Conservation (phyloP, 2,888 invertebrate species). For the Automeris io region DNA sequence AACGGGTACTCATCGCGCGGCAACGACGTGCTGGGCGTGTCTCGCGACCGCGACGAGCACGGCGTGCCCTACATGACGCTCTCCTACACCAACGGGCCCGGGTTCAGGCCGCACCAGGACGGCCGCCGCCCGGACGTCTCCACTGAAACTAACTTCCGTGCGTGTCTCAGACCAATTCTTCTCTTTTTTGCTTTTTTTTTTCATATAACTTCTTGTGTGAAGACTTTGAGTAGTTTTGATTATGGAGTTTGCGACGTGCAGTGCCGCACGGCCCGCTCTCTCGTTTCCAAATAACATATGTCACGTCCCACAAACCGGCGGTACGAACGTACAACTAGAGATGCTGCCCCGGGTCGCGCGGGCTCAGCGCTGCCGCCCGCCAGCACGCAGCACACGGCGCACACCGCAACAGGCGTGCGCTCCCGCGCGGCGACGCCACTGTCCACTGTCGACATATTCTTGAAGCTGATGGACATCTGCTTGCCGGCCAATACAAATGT, state of each 20-base stretch:
- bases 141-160: constrained; percentile 40
- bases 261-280: no score
- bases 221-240: not conserved
- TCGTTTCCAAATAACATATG: not conserved
- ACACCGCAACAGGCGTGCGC: no score
- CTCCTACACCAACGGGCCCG: constrained; percentile 81
- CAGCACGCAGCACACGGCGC: no score
- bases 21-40: constrained; percentile 51
- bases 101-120: constrained; percentile 47
- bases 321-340: no score
- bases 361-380: no score
- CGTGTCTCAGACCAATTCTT: constrained; percentile 16
- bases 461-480: no score
- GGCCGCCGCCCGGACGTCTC: constrained; percentile 62
- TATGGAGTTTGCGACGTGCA: not conserved
- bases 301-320: no score
- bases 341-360: no score
- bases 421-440: no score
- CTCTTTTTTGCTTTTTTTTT: not conserved
- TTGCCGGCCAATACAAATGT: no score
- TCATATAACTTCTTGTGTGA: not conserved
- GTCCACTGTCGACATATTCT: no score
- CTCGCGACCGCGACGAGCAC: constrained; percentile 59
- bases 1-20: constrained; percentile 81
- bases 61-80: constrained; percentile 77